phyloP scores from a whole-genome alignment of 2,888 invertebrate genomes.

The Actias luna region DNA sequence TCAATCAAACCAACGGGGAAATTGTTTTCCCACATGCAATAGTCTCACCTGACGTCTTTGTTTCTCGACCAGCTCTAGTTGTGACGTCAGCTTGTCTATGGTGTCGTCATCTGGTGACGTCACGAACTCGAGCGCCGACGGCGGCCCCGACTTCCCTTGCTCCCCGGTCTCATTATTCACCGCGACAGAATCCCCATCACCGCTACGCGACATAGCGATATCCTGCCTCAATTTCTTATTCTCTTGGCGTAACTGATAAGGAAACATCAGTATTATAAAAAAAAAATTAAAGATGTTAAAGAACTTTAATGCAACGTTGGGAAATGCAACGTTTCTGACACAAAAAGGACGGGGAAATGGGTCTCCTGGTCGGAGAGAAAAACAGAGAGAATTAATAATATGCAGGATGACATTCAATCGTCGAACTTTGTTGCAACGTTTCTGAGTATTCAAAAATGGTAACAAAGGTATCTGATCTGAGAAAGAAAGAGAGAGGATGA shows the following conservation, averaged over 20 bases:
- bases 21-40: background rate
- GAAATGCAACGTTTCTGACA: background rate
- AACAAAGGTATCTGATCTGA: too few relatives aligned
- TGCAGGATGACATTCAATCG: too few relatives aligned
- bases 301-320: background rate
- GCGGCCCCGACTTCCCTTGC: conserved; percentile 37
- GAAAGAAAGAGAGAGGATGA: too few relatives aligned
- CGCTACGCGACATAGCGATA: conserved; percentile 39
- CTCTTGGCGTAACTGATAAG: conserved; percentile 60
- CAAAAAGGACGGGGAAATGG: too few relatives aligned
- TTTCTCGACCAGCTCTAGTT: conserved; percentile 69
- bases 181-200: conserved; percentile 34
- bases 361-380: too few relatives aligned
- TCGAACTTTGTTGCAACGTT: too few relatives aligned
- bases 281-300: too few relatives aligned
- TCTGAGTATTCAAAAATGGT: too few relatives aligned
- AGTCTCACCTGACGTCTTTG: conserved; percentile 63
- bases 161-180: conserved; percentile 43
- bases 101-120: conserved; percentile 73
- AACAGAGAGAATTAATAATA: too few relatives aligned
- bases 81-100: conserved; percentile 68
- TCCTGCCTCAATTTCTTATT: conserved; percentile 66
- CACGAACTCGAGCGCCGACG: conserved; percentile 71
- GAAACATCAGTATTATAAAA: too few relatives aligned
- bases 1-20: too few relatives aligned